Evolutionary conservation across 2,113 vertebrate genomes (phyloP), one percentile per base, ranked within the genome.

Genomic region (Cyprinus carpio): DNA sequence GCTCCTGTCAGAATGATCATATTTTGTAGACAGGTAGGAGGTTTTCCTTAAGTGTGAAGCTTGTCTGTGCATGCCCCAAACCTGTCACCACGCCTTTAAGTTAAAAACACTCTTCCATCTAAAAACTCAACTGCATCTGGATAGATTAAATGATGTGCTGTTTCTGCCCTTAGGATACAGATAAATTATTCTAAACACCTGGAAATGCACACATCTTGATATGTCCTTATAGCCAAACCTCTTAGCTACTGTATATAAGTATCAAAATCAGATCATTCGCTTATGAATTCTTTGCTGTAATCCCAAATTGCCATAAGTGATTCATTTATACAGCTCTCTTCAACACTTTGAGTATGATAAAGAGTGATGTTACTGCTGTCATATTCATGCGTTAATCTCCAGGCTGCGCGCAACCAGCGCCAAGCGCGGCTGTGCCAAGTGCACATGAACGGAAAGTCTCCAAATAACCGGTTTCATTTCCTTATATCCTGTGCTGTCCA

Each of bases 11-110:
- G 87, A 91, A 91, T 90, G 92, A 91, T 92, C 92, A 91, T 88
- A 87, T 81, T 82, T 90, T 93, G 89, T 87, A 87, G 91, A 90
- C 90, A 87, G 90, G 92, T 91, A 92, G 92, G 78, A 88, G 84
- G 75, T 86, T 86, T 90, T 84, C 75, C 90, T 87, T 54, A 77
- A 85, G 89, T 60, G 82, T 62, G 67, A 71, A 89, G 86, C 94
- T 77, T 94, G 95, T 90, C 94, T 84, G 90, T 88, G 93, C 95
- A 94, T 86, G 95, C 71, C 92, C 86, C 87, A 87, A 89, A 77
- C 86, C 90, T 94, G 92, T 94, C 93, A 94, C 93, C 95, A 94
- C 94, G 86, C 95, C 93, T 95, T 92, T 87, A 8, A 91, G 91
- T 88, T 90, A 90, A 89, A 87, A 89, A 79, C 85, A 85, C 62